phyloP scores from a whole-genome alignment of 2,888 invertebrate species.

The Diachrysia chrysitis region DNA sequence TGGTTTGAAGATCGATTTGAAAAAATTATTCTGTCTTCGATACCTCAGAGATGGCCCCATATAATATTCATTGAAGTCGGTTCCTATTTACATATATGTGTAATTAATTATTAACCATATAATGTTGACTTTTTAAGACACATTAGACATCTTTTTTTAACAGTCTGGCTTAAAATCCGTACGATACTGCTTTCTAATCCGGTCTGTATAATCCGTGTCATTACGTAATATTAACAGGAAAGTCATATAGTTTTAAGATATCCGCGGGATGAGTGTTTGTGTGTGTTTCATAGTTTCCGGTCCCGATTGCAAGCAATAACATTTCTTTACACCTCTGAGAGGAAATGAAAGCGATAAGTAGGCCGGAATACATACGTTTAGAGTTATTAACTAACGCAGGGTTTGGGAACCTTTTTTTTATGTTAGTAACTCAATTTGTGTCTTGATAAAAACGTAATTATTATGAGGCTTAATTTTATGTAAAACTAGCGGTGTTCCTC shows the following conservation, averaged over 20 bases:
- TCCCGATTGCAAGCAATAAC: conserved; percentile 14
- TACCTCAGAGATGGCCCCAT: no score
- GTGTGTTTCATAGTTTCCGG: conserved; percentile 17
- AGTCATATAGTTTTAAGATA: conserved; percentile 3
- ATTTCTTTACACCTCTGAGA: conserved; percentile 24
- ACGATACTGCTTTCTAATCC: background rate
- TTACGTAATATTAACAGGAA: background rate
- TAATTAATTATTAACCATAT: no score
- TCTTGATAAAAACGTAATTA: no score
- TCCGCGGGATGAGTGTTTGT: conserved; percentile 4
- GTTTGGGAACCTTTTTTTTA: background rate
- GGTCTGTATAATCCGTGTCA: background rate
- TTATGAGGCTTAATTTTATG: no score
- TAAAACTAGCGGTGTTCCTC: no score
- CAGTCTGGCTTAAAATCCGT: no score
- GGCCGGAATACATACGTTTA: conserved; percentile 48
- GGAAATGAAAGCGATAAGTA: conserved; percentile 34
- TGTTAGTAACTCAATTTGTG: background rate
- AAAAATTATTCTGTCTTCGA: no score
- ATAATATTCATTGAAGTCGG: no score
- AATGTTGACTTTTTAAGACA: no score
- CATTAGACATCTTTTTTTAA: no score
- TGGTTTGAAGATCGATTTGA: no score
- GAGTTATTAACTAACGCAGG: conserved; percentile 19
- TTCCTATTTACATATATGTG: no score